Evolutionary conservation across 2,797 vertebrate genomes (phyloP).

Genomic region (Lepilemur ruficaudatus): DNA sequence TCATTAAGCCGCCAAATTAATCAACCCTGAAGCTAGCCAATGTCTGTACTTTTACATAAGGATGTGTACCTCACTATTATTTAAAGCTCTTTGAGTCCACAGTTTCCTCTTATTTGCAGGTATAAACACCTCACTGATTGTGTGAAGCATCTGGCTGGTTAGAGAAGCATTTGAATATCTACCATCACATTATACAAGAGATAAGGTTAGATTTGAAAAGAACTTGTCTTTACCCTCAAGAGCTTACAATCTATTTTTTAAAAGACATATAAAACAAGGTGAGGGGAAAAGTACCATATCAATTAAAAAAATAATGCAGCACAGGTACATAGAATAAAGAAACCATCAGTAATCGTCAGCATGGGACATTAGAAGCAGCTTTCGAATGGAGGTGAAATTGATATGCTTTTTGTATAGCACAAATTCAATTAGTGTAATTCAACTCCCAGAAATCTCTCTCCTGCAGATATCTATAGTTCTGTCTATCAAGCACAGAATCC

Average conservation of each 20-base stretch:
- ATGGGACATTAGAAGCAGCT: not conserved
- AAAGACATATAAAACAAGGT: slow-evolving; percentile 12
- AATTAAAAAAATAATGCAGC: slow-evolving; percentile 35
- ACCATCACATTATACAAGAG: not conserved
- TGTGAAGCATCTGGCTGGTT: not conserved
- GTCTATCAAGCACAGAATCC: not conserved
- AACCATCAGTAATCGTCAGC: slow-evolving; percentile 6
- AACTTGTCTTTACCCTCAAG: slow-evolving; percentile 6
- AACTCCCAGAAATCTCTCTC: slow-evolving; percentile 22
- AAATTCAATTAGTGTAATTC: slow-evolving; percentile 15
- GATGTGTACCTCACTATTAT: not conserved
- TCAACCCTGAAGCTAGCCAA: not conserved
- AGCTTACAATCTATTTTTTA: not conserved
- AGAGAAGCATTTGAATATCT: slow-evolving; percentile 1
- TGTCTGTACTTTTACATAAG: not conserved
- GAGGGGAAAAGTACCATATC: not conserved
- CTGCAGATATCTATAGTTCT: not conserved
- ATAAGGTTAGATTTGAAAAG: slow-evolving; percentile 43
- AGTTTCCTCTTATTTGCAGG: not conserved
- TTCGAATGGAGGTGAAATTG: not conserved
- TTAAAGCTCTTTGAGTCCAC: slow-evolving; percentile 27
- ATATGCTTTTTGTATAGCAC: not conserved
- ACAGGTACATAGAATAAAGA: not conserved
- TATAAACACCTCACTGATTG: slow-evolving; percentile 9
- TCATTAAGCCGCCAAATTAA: slow-evolving; percentile 17